Evolutionary conservation across 1,140 invertebrate species (phyloP).

Genomic region (Harpegnathos saltator): DNA sequence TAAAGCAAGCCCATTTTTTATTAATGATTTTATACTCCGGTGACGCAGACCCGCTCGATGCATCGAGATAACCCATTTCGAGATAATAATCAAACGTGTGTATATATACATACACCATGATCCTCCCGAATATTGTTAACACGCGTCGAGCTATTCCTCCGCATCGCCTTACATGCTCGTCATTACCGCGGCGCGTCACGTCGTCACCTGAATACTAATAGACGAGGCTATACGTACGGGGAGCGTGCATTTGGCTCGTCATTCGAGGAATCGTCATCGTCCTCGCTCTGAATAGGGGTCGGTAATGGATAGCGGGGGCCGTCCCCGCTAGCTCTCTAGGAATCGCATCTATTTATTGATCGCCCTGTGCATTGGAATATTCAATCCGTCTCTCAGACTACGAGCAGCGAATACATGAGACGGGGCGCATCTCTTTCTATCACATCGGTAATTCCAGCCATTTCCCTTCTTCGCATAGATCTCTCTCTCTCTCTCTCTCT

Average conservation of each 20-base stretch:
- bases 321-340: constrained; percentile 62
- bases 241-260: constrained; percentile 24
- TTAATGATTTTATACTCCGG: neutral
- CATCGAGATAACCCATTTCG: constrained; percentile 1
- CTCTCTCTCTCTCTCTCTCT: too few species aligned
- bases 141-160: constrained; percentile 50
- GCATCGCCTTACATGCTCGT: constrained; percentile 49
- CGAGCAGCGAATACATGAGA: constrained; percentile 1
- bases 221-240: constrained; percentile 9
- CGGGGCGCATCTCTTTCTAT: neutral
- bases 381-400: constrained; percentile 50
- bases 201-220: constrained; percentile 60
- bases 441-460: constrained; percentile 2
- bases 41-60: neutral
- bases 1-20: neutral
- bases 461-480: constrained; percentile 8
- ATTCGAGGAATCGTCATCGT: constrained; percentile 41
- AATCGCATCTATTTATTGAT: constrained; percentile 76
- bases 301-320: constrained; percentile 63
- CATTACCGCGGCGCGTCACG: constrained; percentile 57
- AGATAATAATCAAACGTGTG: constrained; percentile 24
- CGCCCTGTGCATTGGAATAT: constrained; percentile 69
- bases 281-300: constrained; percentile 58
- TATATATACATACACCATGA: neutral
- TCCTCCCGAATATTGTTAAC: constrained; percentile 49